These are phyloP conservation scores for Vidua macroura DNA, from an alignment of 2,113 vertebrate species.

Conservation along the genomic window DNA sequence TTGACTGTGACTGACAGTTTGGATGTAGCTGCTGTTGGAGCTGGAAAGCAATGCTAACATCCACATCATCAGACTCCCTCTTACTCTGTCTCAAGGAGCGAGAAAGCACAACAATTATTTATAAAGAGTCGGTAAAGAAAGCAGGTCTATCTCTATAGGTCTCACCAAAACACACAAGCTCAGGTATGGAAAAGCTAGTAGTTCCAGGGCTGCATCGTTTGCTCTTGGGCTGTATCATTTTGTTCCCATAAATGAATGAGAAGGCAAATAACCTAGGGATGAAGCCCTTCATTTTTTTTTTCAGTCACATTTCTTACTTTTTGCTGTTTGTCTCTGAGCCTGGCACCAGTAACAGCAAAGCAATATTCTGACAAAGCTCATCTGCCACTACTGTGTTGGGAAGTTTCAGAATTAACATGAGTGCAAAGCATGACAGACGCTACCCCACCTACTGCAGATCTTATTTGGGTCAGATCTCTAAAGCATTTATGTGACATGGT, in stretches of 20 bases:
- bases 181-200: not conserved
- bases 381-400: not conserved
- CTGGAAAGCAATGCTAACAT: not conserved
- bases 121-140: not conserved
- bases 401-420: not conserved
- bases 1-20: not conserved
- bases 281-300: not conserved
- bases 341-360: not conserved
- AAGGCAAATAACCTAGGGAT: not conserved
- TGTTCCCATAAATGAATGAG: not conserved
- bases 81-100: not conserved
- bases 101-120: not conserved
- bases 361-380: not conserved
- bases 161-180: not conserved
- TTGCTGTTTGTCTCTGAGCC: not conserved
- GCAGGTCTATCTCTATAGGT: not conserved
- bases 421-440: accelerated
- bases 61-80: not conserved
- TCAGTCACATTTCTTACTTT: not conserved
- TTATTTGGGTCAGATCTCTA: not conserved
- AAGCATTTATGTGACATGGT: not conserved
- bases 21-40: not conserved
- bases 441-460: not conserved
- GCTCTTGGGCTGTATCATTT: not conserved
- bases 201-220: not conserved